Base-by-base conservation (phyloP, 2,888 invertebrate genomes). In the Camptogramma bilineatum region DNA sequence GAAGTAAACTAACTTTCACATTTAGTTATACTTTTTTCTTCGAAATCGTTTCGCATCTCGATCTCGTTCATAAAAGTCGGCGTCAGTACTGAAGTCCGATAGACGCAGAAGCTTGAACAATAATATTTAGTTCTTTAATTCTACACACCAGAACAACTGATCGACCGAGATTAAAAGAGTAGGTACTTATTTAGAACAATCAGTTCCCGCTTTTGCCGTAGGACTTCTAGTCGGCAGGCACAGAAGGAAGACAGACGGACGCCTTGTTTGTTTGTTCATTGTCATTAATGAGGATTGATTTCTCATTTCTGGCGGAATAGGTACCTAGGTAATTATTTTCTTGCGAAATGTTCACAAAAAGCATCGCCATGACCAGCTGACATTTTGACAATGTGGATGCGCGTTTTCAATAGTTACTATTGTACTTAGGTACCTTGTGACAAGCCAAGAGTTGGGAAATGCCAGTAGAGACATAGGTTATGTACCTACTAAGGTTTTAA, bases 281-380 rank as follows among this genome's bases (percentile, higher is more conserved):
- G 28, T 28, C 28, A 28, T 28, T 8, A 28, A 39, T 39, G 39
- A n/a, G 39, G 39, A 39, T n/a, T 42, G 42, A 13, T 10, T 31
- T 31, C n/a, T n/a, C 4, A 31, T 31, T 31, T 34, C 2, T 39
- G 34, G 10, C 34, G 44, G 44, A 42, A 2, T 42, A 16, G 7
- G 5, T 42, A 28, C 28, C 28, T 28, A 28, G 4, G 4, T 28
- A 28, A 34, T 34, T 42, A 17, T 44, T 44, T 17, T 8, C 44
- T 44, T 44, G 7, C 44, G 44, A 16, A 16, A 44, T 17, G 16
- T 44, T 4, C 17, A 44, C 44, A 44, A 44, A 44, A 17, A 44
- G 44, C 44, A 16, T 44, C 17, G 16, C 44, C 44, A 44, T 44
- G 44, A 44, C 44, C 44, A 44, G 16, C 44, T 44, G 44, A 44